phyloP scores from a whole-genome alignment of 2,888 invertebrate species.

The Lissonota sp. region DNA sequence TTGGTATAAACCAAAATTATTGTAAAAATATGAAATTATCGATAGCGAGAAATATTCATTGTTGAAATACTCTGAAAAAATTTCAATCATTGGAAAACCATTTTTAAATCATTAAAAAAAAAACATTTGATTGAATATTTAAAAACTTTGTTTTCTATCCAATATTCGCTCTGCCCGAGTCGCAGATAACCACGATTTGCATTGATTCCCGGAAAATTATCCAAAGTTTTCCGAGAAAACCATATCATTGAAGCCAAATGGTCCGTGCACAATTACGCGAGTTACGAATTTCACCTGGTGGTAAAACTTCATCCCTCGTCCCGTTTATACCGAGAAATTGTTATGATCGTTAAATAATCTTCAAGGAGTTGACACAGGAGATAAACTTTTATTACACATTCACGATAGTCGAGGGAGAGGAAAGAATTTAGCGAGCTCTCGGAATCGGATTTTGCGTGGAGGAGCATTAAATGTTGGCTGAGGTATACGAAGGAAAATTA shows the following conservation, averaged over 20 bases:
- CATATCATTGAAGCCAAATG: constrained; percentile 49
- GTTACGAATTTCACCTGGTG: constrained; percentile 1
- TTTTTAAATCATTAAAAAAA: too few relatives aligned
- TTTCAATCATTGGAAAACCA: too few relatives aligned
- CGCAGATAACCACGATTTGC: not conserved
- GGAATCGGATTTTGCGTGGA: constrained; percentile 39
- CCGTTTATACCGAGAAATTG: constrained; percentile 21
- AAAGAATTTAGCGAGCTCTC: constrained; percentile 45
- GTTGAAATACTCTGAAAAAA: too few relatives aligned
- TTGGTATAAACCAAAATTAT: too few relatives aligned
- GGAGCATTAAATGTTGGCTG: constrained; percentile 7
- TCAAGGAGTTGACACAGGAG: constrained; percentile 48
- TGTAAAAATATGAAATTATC: too few relatives aligned
- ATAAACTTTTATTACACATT: constrained; percentile 54
- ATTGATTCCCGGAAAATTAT: constrained; percentile 33
- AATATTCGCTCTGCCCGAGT: too few relatives aligned
- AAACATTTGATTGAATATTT: too few relatives aligned
- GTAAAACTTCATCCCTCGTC: not conserved
- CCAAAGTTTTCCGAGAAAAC: constrained; percentile 22
- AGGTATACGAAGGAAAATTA: constrained; percentile 43
- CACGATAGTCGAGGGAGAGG: not conserved
- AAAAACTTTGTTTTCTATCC: too few relatives aligned
- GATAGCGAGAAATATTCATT: too few relatives aligned
- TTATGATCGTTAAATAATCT: constrained; percentile 49
- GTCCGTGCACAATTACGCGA: constrained; percentile 33